Evolutionary conservation across 2,113 vertebrate species (phyloP).

Genomic region (Pseudolaguvia tuberculata): DNA sequence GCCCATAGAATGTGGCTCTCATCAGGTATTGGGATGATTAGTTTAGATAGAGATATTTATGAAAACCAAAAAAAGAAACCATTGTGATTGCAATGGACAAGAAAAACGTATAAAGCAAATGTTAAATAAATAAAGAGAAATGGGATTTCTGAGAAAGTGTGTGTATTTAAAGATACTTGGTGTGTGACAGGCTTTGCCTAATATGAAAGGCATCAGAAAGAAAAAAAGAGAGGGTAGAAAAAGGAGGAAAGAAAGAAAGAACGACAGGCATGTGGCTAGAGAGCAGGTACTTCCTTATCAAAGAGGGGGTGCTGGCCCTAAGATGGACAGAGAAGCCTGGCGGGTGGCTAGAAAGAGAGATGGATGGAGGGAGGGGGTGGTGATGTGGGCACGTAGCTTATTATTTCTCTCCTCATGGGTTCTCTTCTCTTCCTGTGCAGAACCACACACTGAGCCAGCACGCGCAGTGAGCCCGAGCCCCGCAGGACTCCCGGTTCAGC

Average conservation of each 20-base stretch:
- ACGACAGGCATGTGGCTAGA: conserved; percentile 29
- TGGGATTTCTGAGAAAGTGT: conserved; percentile 1
- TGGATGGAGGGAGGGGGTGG: conserved; percentile 66
- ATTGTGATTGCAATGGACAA: conserved; percentile 47
- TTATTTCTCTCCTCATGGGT: conserved; percentile 96
- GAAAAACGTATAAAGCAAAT: conserved; percentile 39
- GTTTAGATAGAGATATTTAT: conserved; percentile 65
- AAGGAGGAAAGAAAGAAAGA: neutral
- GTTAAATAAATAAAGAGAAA: conserved; percentile 41
- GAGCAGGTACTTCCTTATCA: conserved; percentile 46
- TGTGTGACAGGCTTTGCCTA: conserved; percentile 28
- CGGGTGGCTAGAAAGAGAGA: conserved; percentile 51
- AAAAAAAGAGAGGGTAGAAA: neutral
- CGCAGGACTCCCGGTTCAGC: conserved; percentile 93
- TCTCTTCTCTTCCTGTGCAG: conserved; percentile 88
- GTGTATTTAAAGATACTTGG: conserved; percentile 15
- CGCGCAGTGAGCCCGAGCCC: conserved; percentile 94
- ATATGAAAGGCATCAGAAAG: conserved; percentile 31
- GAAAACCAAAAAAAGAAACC: conserved; percentile 53
- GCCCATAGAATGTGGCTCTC: conserved; percentile 49
- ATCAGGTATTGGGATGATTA: conserved; percentile 49
- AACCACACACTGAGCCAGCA: conserved; percentile 99
- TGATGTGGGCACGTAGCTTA: conserved; percentile 81
- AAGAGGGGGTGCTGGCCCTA: conserved; percentile 39
- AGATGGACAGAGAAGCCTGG: conserved; percentile 46